These are phyloP conservation scores for Thripadectes ignobilis DNA, from an alignment of 2,797 vertebrate species.

Conservation along the genomic window DNA sequence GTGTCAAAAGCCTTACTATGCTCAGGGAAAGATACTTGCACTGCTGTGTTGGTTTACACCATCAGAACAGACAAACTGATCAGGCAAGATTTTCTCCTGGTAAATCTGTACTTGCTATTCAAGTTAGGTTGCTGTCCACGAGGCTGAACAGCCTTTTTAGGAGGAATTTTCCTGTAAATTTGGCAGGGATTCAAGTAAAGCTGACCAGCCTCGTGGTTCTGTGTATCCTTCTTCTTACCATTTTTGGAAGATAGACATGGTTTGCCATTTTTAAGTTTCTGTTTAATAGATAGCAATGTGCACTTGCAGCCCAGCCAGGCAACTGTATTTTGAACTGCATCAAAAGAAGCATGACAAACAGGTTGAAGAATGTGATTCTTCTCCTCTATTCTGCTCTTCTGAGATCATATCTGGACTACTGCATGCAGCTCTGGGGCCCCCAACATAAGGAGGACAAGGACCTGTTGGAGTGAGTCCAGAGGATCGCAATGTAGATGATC, in stretches of 20 bases:
- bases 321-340: not conserved
- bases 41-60: not conserved
- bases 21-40: not conserved
- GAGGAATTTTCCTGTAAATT: not conserved
- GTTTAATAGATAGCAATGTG: not conserved
- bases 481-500: not conserved
- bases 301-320: not conserved
- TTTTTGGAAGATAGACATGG: not conserved
- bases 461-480: not conserved
- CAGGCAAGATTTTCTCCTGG: not conserved
- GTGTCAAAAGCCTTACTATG: not conserved
- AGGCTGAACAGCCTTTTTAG: not conserved
- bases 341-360: not conserved
- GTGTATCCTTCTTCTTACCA: not conserved
- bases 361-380: not conserved
- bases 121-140: not conserved
- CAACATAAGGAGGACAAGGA: not conserved
- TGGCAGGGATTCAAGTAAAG: not conserved
- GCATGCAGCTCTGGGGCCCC: not conserved
- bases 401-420: not conserved
- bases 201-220: not conserved
- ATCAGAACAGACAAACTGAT: not conserved
- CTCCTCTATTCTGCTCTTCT: accelerated
- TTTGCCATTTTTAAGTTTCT: not conserved
- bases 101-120: not conserved